These are phyloP conservation scores for Bradypodion pumilum DNA, from an alignment of 2,797 vertebrate genomes.

Conservation along the genomic window DNA sequence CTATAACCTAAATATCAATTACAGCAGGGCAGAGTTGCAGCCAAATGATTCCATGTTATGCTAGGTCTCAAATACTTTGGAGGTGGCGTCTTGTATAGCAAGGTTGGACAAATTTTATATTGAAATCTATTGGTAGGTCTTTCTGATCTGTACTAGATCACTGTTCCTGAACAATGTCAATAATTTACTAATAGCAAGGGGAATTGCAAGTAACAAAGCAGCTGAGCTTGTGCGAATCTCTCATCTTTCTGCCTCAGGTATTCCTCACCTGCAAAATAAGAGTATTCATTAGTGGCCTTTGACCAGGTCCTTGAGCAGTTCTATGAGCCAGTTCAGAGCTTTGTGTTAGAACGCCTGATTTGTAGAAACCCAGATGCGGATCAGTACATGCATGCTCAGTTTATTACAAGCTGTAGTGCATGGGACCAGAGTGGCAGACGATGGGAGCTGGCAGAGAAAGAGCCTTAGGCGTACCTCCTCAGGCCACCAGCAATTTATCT, in stretches of 20 bases:
- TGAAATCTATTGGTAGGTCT: neutral
- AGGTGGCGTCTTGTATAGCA: neutral
- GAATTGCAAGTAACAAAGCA: neutral
- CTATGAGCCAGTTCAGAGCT: neutral
- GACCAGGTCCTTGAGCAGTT: neutral
- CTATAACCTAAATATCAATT: neutral
- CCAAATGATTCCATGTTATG: conserved; percentile 4
- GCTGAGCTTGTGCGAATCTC: neutral
- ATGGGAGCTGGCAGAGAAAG: neutral
- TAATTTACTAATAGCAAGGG: neutral
- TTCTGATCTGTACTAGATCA: neutral
- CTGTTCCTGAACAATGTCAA: neutral
- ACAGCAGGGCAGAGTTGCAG: neutral
- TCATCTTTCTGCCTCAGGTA: neutral
- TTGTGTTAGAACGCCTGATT: neutral
- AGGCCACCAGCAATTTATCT: neutral
- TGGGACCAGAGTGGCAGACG: neutral
- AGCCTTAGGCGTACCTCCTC: neutral
- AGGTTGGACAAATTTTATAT: neutral
- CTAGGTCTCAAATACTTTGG: conserved; percentile 27
- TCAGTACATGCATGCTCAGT: neutral
- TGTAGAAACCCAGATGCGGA: neutral
- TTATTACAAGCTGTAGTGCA: neutral
- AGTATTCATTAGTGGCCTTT: neutral
- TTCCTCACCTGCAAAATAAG: neutral